Percentiles rank a stretch among this genome's conserved stretches.
These are phyloP conservation scores for Dryas iulia DNA, from an alignment of 1,140 invertebrate species.

Conservation along the genomic window DNA sequence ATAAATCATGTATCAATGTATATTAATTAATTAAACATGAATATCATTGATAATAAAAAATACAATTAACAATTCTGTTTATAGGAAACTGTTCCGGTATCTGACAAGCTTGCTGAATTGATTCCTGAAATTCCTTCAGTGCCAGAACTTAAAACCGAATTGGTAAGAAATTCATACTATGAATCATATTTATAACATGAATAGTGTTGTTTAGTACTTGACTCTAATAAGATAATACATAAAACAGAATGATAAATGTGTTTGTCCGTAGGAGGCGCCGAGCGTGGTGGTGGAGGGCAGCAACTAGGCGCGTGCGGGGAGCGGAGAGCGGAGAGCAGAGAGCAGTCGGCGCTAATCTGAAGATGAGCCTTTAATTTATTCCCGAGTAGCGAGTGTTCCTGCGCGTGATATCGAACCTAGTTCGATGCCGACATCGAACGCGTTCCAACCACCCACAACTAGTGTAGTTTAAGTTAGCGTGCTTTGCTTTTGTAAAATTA, in stretches of 20 bases:
- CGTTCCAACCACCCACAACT: slow-evolving; percentile 58
- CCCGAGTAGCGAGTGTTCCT: slow-evolving; percentile 45
- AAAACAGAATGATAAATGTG: too few relatives aligned
- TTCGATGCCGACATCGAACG: slow-evolving; percentile 46
- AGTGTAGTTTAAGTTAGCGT: slow-evolving; percentile 77
- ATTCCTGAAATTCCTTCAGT: slow-evolving; percentile 67
- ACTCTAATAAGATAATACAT: too few relatives aligned
- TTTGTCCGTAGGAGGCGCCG: slow-evolving; percentile 55
- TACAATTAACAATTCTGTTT: background rate
- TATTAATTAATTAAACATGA: too few relatives aligned
- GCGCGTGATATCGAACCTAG: slow-evolving; percentile 70
- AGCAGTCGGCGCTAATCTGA: slow-evolving; percentile 30
- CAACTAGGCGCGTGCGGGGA: slow-evolving; percentile 39
- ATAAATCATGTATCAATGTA: too few relatives aligned
- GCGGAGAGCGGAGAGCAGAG: slow-evolving; percentile 3
- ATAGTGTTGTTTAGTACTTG: too few relatives aligned
- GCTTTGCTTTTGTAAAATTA: slow-evolving; percentile 79
- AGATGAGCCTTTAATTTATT: slow-evolving; percentile 76
- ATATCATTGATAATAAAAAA: background rate
- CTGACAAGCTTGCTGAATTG: slow-evolving; percentile 67
- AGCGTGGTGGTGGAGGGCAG: slow-evolving; percentile 61
- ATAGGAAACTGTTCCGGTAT: slow-evolving; percentile 54
- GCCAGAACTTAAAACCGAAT: slow-evolving; percentile 65
- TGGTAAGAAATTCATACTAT: slow-evolving; percentile 43
- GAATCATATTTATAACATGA: too few relatives aligned